phyloP scores from a whole-genome alignment of 2,888 invertebrate genomes.

The Mayetiola destructor region DNA sequence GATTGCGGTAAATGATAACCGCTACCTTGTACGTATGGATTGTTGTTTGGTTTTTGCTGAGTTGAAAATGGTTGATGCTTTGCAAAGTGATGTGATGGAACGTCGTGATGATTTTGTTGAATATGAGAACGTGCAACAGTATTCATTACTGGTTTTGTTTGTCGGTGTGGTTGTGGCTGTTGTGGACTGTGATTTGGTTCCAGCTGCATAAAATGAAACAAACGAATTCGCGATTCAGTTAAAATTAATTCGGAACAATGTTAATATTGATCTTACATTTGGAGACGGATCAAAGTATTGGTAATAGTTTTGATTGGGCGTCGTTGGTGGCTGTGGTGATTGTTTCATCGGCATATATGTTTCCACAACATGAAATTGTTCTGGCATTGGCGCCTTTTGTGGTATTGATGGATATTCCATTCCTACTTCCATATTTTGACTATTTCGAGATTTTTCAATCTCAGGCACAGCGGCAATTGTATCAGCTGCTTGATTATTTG shows the following conservation, averaged over 20 bases:
- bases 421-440: background rate
- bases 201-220: constrained; percentile 18
- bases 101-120: constrained; percentile 4
- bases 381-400: background rate
- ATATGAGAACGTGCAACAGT: too few species aligned
- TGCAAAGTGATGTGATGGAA: background rate
- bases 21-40: background rate
- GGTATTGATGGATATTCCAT: background rate
- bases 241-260: background rate
- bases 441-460: background rate
- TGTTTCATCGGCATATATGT: constrained; percentile 19
- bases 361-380: constrained; percentile 7
- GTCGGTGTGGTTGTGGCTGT: constrained; percentile 18
- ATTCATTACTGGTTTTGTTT: background rate
- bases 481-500: constrained; percentile 19
- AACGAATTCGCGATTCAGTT: background rate
- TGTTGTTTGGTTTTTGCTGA: constrained; percentile 1
- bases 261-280: background rate
- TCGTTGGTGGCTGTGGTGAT: constrained; percentile 24
- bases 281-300: constrained; percentile 4
- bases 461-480: background rate
- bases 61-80: constrained; percentile 1
- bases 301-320: constrained; percentile 7
- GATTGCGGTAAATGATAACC: background rate
- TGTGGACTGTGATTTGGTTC: constrained; percentile 24